phyloP scores from a whole-genome alignment of 2,888 invertebrate species.

The Phytoseiulus persimilis region DNA sequence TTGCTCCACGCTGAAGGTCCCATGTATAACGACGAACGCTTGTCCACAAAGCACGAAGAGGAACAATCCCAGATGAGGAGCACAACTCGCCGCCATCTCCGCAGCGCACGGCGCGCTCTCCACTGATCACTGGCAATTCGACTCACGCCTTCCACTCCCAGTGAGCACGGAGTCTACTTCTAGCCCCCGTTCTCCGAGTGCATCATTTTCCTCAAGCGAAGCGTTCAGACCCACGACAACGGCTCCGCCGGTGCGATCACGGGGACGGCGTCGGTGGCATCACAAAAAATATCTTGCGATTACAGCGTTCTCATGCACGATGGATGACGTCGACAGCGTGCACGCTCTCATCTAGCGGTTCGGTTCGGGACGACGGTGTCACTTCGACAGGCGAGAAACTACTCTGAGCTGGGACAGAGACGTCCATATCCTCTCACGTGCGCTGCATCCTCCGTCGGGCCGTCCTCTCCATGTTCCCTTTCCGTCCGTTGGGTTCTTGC shows the following conservation, averaged over 20 bases:
- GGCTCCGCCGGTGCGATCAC: no score
- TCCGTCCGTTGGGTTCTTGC: neutral
- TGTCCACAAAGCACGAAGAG: neutral
- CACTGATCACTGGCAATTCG: neutral
- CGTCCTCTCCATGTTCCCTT: neutral
- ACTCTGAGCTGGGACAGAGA: neutral
- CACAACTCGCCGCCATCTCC: neutral
- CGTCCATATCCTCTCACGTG: neutral
- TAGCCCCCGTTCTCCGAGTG: no score
- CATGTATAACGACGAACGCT: neutral
- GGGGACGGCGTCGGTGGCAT: neutral
- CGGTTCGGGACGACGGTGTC: neutral
- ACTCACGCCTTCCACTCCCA: neutral
- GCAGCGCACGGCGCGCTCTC: neutral
- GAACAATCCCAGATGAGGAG: neutral
- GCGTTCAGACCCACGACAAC: no score
- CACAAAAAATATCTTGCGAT: neutral
- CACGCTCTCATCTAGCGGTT: neutral
- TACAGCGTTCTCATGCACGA: neutral
- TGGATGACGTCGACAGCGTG: neutral
- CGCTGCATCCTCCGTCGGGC: neutral
- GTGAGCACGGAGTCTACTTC: neutral
- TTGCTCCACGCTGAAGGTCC: slow-evolving; percentile 16
- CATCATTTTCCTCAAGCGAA: no score
- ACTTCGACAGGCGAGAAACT: neutral